phyloP scores from a whole-genome alignment of 2,888 invertebrate genomes.

The Rhagium mordax region DNA sequence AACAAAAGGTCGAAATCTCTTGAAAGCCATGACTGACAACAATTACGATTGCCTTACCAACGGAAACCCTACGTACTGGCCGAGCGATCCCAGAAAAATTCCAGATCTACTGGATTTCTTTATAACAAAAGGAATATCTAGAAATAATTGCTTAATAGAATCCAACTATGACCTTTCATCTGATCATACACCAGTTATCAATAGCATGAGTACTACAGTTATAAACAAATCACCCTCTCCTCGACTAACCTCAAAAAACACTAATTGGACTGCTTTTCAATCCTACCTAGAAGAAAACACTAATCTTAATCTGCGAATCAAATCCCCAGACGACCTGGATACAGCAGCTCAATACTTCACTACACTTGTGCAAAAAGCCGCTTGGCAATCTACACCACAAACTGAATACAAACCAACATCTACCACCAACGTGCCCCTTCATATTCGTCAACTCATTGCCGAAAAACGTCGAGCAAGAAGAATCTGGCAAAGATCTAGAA shows the following conservation, averaged over 20 bases:
- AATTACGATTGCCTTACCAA: background rate
- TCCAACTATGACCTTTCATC: conserved; percentile 16
- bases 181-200: background rate
- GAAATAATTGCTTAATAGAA: conserved; percentile 7
- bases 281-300: conserved; percentile 2
- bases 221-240: background rate
- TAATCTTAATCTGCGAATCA: background rate
- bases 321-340: background rate
- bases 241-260: background rate
- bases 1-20: background rate
- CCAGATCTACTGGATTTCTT: background rate
- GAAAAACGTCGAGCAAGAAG: background rate
- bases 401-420: background rate
- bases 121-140: conserved; percentile 6
- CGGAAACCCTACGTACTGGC: too few relatives aligned
- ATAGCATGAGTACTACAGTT: conserved; percentile 2
- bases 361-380: background rate
- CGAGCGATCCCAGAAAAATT: background rate
- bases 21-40: background rate
- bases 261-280: background rate
- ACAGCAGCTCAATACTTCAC: background rate
- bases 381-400: background rate
- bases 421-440: background rate
- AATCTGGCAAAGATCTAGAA: too few relatives aligned
- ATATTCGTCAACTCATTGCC: background rate